Conservation (phyloP, 1,140 invertebrate species). For the Halesus radiatus region DNA sequence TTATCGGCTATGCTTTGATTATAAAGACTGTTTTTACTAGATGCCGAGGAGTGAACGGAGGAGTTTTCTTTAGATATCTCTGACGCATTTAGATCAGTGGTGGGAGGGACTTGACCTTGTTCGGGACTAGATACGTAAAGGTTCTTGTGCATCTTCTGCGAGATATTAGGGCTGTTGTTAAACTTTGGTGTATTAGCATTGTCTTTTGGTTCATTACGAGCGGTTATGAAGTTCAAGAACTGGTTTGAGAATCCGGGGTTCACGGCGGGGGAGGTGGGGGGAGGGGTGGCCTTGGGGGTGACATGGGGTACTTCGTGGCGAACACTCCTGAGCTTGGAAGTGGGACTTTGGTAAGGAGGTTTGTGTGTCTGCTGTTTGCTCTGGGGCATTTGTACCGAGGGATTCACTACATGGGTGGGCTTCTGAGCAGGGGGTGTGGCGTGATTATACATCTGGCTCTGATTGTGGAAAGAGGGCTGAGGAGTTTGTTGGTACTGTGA, state of each 20-base stretch:
- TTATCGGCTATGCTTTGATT: slow-evolving; percentile 62
- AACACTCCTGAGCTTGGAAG: slow-evolving; percentile 64
- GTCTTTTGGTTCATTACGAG: slow-evolving; percentile 69
- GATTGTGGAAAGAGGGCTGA: neutral
- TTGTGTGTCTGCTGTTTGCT: slow-evolving; percentile 43
- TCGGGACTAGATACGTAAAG: slow-evolving; percentile 70
- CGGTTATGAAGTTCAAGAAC: slow-evolving; percentile 67
- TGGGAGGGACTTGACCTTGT: slow-evolving; percentile 68
- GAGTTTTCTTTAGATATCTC: slow-evolving; percentile 66
- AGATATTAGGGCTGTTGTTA: slow-evolving; percentile 67
- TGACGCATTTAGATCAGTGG: slow-evolving; percentile 61
- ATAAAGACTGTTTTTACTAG: slow-evolving; percentile 64
- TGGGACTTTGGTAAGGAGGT: slow-evolving; percentile 63
- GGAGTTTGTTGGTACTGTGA: slow-evolving; percentile 12
- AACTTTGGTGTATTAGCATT: slow-evolving; percentile 69
- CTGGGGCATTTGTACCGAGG: neutral
- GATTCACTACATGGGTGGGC: slow-evolving; percentile 58
- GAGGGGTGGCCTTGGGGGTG: slow-evolving; percentile 2
- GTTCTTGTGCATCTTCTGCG: slow-evolving; percentile 71
- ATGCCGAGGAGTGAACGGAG: slow-evolving; percentile 63
- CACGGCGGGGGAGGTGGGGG: slow-evolving; percentile 13
- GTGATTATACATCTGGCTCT: slow-evolving; percentile 60
- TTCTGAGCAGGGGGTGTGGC: slow-evolving; percentile 54
- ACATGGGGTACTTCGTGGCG: slow-evolving; percentile 66
- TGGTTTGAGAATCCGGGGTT: slow-evolving; percentile 67